phyloP scores from a whole-genome alignment of 35 echinoderm and acorn worm genomes.

The Eucidaris tribuloides region DNA sequence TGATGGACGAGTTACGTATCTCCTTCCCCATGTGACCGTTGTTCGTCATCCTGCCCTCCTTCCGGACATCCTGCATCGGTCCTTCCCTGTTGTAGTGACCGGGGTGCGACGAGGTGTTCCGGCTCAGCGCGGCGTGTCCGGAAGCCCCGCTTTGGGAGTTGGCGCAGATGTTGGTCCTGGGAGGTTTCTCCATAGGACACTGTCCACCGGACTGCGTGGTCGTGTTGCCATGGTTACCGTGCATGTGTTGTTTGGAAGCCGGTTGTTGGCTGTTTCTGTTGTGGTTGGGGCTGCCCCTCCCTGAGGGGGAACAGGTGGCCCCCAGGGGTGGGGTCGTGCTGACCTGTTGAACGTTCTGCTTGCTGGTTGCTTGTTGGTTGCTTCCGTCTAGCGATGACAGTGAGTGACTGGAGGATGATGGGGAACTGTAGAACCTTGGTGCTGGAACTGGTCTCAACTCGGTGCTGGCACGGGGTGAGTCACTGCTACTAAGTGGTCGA shows the following conservation, averaged over 20 bases:
- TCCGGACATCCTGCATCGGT: neutral
- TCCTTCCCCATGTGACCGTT: neutral
- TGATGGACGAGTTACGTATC: conserved; percentile 1
- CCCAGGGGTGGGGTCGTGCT: neutral
- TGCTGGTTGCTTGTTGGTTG: conserved; percentile 2
- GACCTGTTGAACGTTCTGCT: neutral
- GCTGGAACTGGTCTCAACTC: conserved; percentile 25
- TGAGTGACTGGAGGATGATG: conserved; percentile 8
- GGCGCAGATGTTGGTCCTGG: neutral
- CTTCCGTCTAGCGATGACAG: conserved; percentile 12
- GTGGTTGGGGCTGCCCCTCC: conserved; percentile 16
- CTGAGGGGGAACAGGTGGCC: neutral
- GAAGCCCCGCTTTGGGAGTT: neutral
- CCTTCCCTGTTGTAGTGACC: conserved; percentile 15
- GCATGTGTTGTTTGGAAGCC: neutral
- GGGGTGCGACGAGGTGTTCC: conserved; percentile 1
- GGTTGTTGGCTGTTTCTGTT: neutral
- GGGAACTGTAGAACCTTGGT: conserved; percentile 18
- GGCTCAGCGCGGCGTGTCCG: neutral
- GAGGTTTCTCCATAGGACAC: conserved; percentile 3
- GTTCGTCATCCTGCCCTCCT: neutral
- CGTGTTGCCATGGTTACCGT: neutral
- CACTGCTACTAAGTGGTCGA: conserved; percentile 15
- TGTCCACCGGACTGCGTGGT: neutral
- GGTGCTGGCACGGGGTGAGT: conserved; percentile 16